Conservation (phyloP, 2,888 invertebrate species). For the Busseola fusca region DNA sequence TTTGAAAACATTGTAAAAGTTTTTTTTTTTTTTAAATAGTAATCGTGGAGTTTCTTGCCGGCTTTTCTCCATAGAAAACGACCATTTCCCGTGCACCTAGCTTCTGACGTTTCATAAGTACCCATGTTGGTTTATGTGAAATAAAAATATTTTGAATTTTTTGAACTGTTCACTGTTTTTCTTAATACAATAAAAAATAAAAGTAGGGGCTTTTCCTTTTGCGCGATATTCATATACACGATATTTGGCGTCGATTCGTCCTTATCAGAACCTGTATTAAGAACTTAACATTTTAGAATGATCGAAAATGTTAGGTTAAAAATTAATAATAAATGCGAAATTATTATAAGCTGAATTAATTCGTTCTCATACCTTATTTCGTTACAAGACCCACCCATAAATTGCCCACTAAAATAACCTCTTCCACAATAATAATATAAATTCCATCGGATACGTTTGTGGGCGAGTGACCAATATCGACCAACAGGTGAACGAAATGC, state of each 20-base stretch:
- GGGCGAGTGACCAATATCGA: conserved; percentile 36
- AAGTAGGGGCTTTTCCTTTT: not conserved
- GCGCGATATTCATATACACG: not conserved
- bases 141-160: too few relatives aligned
- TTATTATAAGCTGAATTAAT: not conserved
- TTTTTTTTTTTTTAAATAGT: too few relatives aligned
- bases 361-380: not conserved
- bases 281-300: not conserved
- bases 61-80: too few relatives aligned
- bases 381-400: not conserved
- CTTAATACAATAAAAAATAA: too few relatives aligned
- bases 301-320: not conserved
- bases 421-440: conserved; percentile 27
- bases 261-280: too few relatives aligned
- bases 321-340: not conserved
- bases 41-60: too few relatives aligned
- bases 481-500: conserved; percentile 47
- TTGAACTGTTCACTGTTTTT: too few relatives aligned
- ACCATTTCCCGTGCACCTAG: too few relatives aligned
- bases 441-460: conserved; percentile 34
- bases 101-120: too few relatives aligned
- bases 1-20: too few relatives aligned
- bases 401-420: conserved; percentile 13
- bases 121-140: too few relatives aligned
- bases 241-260: not conserved